Conservation (phyloP, 2,888 invertebrate species). For the Meiosimyza platycephala region DNA sequence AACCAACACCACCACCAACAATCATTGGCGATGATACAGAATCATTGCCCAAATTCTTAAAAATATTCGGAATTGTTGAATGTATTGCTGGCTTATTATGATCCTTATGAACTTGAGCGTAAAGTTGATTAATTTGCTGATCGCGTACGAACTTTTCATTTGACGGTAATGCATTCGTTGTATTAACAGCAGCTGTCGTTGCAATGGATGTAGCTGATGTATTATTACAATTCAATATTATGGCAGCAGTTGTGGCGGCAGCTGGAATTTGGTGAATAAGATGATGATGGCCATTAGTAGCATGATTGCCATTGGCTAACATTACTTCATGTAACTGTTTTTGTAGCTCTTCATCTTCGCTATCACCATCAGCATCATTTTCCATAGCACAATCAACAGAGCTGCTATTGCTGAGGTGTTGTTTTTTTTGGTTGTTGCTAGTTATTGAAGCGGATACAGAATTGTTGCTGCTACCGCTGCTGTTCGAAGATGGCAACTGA, state of each 20-base stretch:
- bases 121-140: slow-evolving; percentile 67
- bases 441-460: slow-evolving; percentile 62
- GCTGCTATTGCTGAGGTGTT: slow-evolving; percentile 49
- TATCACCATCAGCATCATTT: slow-evolving; percentile 70
- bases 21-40: slow-evolving; percentile 53
- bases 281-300: slow-evolving; percentile 37
- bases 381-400: slow-evolving; percentile 59
- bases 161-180: slow-evolving; percentile 33
- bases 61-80: slow-evolving; percentile 62
- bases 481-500: slow-evolving; percentile 71
- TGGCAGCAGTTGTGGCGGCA: slow-evolving; percentile 61
- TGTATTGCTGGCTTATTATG: slow-evolving; percentile 57
- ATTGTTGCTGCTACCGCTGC: slow-evolving; percentile 44
- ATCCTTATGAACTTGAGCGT: slow-evolving; percentile 71
- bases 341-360: slow-evolving; percentile 57
- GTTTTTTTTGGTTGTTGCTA: slow-evolving; percentile 66
- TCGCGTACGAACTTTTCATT: slow-evolving; percentile 51
- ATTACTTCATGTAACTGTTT: slow-evolving; percentile 34
- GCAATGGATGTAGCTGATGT: slow-evolving; percentile 41
- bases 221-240: slow-evolving; percentile 55
- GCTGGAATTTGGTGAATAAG: slow-evolving; percentile 32
- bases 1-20: slow-evolving; percentile 37
- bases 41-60: slow-evolving; percentile 49
- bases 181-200: slow-evolving; percentile 32
- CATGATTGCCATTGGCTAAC: slow-evolving; percentile 34